These are phyloP conservation scores for Rhea pennata DNA, from an alignment of 2,113 vertebrate species.

Conservation along the genomic window DNA sequence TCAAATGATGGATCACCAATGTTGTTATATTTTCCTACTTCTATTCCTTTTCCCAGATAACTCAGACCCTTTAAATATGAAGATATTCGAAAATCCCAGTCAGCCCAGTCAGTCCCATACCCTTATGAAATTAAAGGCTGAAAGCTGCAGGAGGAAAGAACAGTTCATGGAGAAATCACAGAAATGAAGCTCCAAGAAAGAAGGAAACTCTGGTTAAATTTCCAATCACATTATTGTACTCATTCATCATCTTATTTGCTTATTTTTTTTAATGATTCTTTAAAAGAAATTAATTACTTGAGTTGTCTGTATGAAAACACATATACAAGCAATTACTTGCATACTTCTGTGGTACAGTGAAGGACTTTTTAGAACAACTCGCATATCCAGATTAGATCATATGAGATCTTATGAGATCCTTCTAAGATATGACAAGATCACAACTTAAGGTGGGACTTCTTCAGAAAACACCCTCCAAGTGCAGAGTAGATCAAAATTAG, in stretches of 20 bases:
- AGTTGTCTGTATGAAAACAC: background rate
- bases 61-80: background rate
- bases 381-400: background rate
- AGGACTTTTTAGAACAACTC: background rate
- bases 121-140: background rate
- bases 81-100: background rate
- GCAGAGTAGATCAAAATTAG: background rate
- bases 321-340: background rate
- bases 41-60: background rate
- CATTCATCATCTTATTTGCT: background rate
- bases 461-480: background rate
- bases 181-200: background rate
- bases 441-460: background rate
- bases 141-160: background rate
- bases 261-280: too few relatives aligned
- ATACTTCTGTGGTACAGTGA: background rate
- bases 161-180: accelerated
- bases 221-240: background rate
- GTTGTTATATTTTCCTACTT: background rate
- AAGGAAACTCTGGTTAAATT: background rate
- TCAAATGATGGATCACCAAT: background rate
- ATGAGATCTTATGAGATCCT: background rate
- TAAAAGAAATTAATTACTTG: background rate
- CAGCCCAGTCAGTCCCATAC: background rate
- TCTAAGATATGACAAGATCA: background rate